Conservation (phyloP, 2,113 vertebrate genomes). For the Eretmochelys imbricata region DNA sequence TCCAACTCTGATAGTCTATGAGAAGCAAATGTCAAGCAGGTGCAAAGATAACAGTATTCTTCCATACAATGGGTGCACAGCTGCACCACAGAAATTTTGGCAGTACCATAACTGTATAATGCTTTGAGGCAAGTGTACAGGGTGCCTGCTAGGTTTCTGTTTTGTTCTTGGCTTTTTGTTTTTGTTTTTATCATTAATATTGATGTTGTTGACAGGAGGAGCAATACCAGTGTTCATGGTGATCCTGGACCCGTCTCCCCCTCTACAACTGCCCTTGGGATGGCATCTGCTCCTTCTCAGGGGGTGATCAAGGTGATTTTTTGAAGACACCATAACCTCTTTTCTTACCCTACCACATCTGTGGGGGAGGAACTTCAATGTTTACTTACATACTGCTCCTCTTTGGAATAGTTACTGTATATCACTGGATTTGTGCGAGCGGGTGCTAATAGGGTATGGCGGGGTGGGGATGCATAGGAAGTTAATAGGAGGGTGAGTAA, state of each 20-base stretch:
- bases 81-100: background rate
- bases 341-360: background rate
- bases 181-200: background rate
- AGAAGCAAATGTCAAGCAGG: background rate
- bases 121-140: background rate
- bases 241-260: background rate
- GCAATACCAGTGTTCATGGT: background rate
- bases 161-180: accelerated
- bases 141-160: background rate
- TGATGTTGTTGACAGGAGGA: background rate
- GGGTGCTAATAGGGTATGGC: too few species aligned
- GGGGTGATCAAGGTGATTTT: background rate
- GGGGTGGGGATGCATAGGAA: too few species aligned
- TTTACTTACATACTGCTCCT: background rate
- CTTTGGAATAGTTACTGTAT: background rate
- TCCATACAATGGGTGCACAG: background rate
- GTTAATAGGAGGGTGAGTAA: background rate
- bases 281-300: background rate
- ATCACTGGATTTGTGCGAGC: background rate
- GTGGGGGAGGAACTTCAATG: background rate
- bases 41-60: accelerated
- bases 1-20: too few species aligned
- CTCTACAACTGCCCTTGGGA: background rate
- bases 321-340: background rate
- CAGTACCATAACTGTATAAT: background rate